phyloP scores from a whole-genome alignment of 2,888 invertebrate genomes.

The Drosophila diplacantha region DNA sequence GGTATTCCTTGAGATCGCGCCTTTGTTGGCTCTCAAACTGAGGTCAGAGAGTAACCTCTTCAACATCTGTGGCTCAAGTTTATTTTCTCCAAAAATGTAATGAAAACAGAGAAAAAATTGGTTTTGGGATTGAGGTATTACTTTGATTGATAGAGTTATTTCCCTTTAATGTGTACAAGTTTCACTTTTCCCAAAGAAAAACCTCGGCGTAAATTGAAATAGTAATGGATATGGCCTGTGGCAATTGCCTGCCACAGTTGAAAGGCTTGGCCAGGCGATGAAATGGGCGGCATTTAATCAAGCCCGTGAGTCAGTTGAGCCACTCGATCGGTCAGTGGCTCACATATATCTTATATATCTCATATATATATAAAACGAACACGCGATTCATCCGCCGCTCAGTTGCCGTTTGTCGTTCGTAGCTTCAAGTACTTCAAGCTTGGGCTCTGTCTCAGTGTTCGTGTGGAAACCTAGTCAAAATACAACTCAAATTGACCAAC shows the following conservation, averaged over 20 bases:
- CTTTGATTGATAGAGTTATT: background rate
- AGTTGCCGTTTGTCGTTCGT: constrained; percentile 39
- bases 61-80: background rate
- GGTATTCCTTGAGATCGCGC: constrained; percentile 8
- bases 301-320: constrained; percentile 31
- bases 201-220: background rate
- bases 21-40: constrained; percentile 13
- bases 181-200: constrained; percentile 23
- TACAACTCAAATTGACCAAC: constrained; percentile 22
- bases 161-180: background rate
- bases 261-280: constrained; percentile 18
- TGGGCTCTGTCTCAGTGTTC: constrained; percentile 8
- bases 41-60: constrained; percentile 1
- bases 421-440: constrained; percentile 33
- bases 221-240: constrained; percentile 17
- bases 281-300: constrained; percentile 26
- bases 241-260: constrained; percentile 18
- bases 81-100: background rate
- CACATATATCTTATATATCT: constrained; percentile 11
- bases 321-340: constrained; percentile 21
- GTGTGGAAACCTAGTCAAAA: constrained; percentile 8
- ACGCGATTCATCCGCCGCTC: constrained; percentile 29
- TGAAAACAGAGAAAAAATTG: background rate
- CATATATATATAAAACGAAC: constrained; percentile 27
- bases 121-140: background rate